Evolutionary conservation across 2,888 invertebrate genomes (phyloP), one percentile per base, ranked within the genome.

Genomic region (Melinaea marsaeus): DNA sequence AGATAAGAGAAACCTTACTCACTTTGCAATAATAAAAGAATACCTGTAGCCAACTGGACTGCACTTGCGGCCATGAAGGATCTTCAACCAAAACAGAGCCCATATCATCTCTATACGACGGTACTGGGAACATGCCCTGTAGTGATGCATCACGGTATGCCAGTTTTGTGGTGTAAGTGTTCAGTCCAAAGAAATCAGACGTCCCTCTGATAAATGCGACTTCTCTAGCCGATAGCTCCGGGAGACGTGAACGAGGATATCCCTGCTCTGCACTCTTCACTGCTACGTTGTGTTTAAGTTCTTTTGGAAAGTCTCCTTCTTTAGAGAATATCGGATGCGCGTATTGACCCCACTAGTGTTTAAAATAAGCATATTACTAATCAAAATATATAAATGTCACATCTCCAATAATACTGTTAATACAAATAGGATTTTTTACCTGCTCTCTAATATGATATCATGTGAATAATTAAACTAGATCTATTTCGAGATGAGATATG

Each of bases 141-240:
- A 83, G 70, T 33, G 80, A 86, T 1, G 77, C 83, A 64, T 81
- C 81, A 68, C 79, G 76, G 63, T 86, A 85, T 0, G 87, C 85
- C 68, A 92, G 60, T 66, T 80, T 83, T 0, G 92, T 86, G 0
- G 93, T 91, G 78, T 94, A 95, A 63, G 93, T 90, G 74, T 94
- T 95, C 4, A 95, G 71, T 0, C 94, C 94, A 42, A 95, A 84
- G 79, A 94, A 94, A 76, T 95, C 95, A 0, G 93, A 89, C 3
- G 94, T 92, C 2, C 92, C 93, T 34, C 85, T 86, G 55, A 95
- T 92, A 33, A 86, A 78, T 45, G 83, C 76, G 3, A 94, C 90
- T 85, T 95, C 94, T 13, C 88, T 83, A 0, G 78, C 66, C 0
- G 92, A 88, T 78, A 92, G 85, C 37, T 75, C 74, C 2, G 92